Evolutionary conservation across 2,113 vertebrate species (phyloP).

Genomic region (Fukomys damarensis): DNA sequence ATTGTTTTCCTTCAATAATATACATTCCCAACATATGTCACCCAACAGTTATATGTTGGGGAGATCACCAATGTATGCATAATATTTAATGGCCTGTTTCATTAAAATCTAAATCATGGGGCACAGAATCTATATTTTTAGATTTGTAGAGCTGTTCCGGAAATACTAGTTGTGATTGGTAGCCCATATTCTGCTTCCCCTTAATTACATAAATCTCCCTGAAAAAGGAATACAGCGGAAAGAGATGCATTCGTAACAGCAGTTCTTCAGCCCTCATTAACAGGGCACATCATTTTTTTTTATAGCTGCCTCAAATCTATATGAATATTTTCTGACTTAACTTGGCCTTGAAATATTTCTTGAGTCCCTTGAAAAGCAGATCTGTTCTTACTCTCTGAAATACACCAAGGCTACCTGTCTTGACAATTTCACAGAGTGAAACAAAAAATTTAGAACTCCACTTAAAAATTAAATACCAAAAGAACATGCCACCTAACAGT

Average conservation of each 20-base stretch:
- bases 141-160: neutral
- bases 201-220: neutral
- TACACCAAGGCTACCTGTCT: neutral
- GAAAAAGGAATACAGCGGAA: neutral
- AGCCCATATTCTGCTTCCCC: neutral
- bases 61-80: neutral
- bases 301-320: neutral
- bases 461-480: conserved; percentile 20
- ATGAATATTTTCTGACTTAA: conserved; percentile 39
- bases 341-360: neutral
- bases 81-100: neutral
- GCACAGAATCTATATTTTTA: neutral
- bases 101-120: conserved; percentile 3
- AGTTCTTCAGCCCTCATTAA: neutral
- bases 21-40: neutral
- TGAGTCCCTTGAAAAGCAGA: neutral
- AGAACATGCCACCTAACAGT: neutral
- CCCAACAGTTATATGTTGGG: neutral
- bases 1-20: neutral
- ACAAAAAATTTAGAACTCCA: conserved; percentile 38
- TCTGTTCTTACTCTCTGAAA: neutral
- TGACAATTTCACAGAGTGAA: conserved; percentile 1
- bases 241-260: neutral
- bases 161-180: conserved; percentile 3
- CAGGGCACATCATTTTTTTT: neutral